Evolutionary conservation across 2,888 invertebrate species (phyloP), one percentile per base, ranked within the genome.

Genomic region (Calameuta idolon): DNA sequence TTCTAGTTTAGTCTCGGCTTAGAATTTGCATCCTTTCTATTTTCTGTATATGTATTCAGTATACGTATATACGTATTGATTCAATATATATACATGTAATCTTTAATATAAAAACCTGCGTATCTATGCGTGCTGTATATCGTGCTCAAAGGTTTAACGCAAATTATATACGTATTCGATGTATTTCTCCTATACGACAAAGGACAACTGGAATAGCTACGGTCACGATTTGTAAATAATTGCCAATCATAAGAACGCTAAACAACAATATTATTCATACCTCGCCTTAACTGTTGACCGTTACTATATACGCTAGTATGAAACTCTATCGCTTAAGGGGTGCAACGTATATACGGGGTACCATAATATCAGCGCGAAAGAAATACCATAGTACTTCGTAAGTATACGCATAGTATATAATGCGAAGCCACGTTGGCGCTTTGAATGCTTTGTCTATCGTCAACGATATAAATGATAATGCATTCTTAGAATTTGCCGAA

Each of bases 361-460:
- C 69, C 37, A 76, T 76, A 74, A 34, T 75, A 75, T 79, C 74
- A 75, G 76, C 69, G 73, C 75, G 15, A 31, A 30, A n/a, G 23
- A 76, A 40, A 34, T 12, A 75, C 40, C 73, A 74, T 74, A 40
- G n/a, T n/a, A 69, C 69, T 74, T 69, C 73, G 33, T 75, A 55
- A 9, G 23, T 55, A 23, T 55, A 55, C 55, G 23, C 55, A 55
- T 9, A 23, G 9, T 55, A 9, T 23, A 55, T 55, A 55, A 55
- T 55, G 23, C 9, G 55, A 55, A 23, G 55, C 55, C 23, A 55
- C 23, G 55, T 23, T 55, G 55, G 55, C 55, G 55, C 2, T 23
- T 23, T 55, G 23, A 55, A 55, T 55, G 55, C 55, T 55, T 55
- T 23, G 55, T 55, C 55, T 55, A 55, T 23, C 5, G 23, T 23